Base-by-base conservation (phyloP, 2,888 invertebrate genomes). In the Sceliomorpha sp. region DNA sequence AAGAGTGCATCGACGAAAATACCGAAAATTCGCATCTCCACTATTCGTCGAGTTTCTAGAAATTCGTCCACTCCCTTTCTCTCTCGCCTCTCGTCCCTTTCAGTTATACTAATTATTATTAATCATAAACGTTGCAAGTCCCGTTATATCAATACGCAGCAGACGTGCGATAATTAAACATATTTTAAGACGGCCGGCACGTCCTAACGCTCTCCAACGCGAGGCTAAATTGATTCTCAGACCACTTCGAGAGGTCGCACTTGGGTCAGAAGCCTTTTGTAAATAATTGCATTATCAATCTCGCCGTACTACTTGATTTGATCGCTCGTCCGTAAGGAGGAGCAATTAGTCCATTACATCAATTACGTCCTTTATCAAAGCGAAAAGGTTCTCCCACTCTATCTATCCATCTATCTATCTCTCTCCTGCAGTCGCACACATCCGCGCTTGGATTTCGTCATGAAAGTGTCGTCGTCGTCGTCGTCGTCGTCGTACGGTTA, bases 281-380 rank as follows among this genome's bases (percentile, higher is more conserved):
- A 78, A 85, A 84, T 70, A 64, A 70, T 85, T 77, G 79, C 77
- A 82, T 85, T 81, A 84, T 79, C 70, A 60, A 70, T 50, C 56
- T 47, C 42, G 63, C 50, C 63, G 69, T 55, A 63, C 73, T 62
- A 40, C 55, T 75, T 67, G 51, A 62, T 60, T 53, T 67, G 72
- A 74, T 70, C 72, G 66, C 62, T 44, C 74, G 74, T 70, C 74
- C 64, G 70, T 63, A 60, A 71, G 75, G 76, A 78, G 74, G 73
- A 76, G 80, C 82, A 84, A 83, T 85, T 84, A 85, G 76, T 80
- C 79, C 78, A 84, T 84, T 84, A 82, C 80, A 70, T 79, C 83
- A 82, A 84, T 84, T 81, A 83, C 76, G 68, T 44, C 62, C 75
- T 76, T 78, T 76, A 81, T 73, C 51, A 70, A 67, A 64, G 40